Evolutionary conservation across 2,113 vertebrate species (phyloP).

Genomic region (Myotis brandtii): DNA sequence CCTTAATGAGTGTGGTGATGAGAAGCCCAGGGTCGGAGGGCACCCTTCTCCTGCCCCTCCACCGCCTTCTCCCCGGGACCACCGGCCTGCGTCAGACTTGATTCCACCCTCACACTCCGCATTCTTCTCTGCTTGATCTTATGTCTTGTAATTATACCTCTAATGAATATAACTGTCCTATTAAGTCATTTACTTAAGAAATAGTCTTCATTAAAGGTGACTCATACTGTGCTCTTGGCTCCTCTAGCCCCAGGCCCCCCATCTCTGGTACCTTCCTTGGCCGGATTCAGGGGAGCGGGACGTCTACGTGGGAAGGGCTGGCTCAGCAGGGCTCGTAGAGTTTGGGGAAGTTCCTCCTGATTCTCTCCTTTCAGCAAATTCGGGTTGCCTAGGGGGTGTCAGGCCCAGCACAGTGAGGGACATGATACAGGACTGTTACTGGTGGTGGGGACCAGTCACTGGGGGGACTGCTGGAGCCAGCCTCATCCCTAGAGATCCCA

Average conservation of each 20-base stretch:
- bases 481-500: not conserved
- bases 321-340: not conserved
- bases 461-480: not conserved
- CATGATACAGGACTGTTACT: not conserved
- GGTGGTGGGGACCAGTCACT: not conserved
- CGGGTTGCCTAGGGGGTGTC: rapidly evolving
- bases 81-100: rapidly evolving
- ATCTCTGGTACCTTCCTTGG: not conserved
- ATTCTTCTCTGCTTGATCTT: conserved; percentile 64
- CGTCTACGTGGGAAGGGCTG: not conserved
- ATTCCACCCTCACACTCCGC: not conserved
- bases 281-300: not conserved
- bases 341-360: not conserved
- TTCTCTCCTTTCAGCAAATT: not conserved
- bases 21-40: not conserved
- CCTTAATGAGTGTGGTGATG: not conserved
- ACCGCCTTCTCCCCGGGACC: not conserved
- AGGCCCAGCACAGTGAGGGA: not conserved
- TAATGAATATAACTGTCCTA: conserved; percentile 79
- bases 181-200: conserved; percentile 81
- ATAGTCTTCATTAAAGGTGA: conserved; percentile 77
- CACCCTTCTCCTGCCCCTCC: not conserved
- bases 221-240: conserved; percentile 49
- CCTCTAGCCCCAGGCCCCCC: not conserved
- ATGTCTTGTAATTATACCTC: conserved; percentile 65